Conservation (phyloP, 2,113 vertebrate species). For the Sardina pilchardus region DNA sequence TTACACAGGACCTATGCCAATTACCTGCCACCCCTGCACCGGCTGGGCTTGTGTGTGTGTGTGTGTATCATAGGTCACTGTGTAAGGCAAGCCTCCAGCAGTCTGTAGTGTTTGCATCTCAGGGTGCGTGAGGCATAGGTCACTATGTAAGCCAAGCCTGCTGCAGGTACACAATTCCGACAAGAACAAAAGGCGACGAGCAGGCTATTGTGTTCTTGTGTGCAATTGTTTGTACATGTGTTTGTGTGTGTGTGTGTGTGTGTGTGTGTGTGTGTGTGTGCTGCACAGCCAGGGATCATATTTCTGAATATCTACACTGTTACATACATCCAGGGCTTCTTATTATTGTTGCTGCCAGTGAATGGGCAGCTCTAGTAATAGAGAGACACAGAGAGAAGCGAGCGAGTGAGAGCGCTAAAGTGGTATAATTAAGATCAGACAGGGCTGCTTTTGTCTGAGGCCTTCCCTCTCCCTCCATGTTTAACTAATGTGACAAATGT, state of each 20-base stretch:
- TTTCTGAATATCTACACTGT: slow-evolving; percentile 58
- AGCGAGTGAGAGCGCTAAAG: slow-evolving; percentile 29
- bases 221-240: neutral
- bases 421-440: slow-evolving; percentile 67
- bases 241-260: neutral
- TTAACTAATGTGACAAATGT: slow-evolving; percentile 73
- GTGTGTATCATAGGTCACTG: neutral
- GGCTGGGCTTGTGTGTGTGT: neutral
- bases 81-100: neutral
- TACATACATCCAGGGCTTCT: slow-evolving; percentile 46
- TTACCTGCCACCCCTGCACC: neutral
- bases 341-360: neutral
- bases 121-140: neutral
- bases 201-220: neutral
- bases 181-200: neutral
- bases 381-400: neutral
- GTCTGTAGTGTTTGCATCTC: neutral
- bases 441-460: slow-evolving; percentile 61
- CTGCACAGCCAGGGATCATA: slow-evolving; percentile 28
- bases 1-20: slow-evolving; percentile 23
- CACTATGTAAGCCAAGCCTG: neutral
- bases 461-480: slow-evolving; percentile 50
- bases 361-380: neutral
- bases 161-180: too few relatives aligned
- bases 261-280: neutral